Conservation (phyloP, 2,113 vertebrate species). For the Seriola aureovittata region DNA sequence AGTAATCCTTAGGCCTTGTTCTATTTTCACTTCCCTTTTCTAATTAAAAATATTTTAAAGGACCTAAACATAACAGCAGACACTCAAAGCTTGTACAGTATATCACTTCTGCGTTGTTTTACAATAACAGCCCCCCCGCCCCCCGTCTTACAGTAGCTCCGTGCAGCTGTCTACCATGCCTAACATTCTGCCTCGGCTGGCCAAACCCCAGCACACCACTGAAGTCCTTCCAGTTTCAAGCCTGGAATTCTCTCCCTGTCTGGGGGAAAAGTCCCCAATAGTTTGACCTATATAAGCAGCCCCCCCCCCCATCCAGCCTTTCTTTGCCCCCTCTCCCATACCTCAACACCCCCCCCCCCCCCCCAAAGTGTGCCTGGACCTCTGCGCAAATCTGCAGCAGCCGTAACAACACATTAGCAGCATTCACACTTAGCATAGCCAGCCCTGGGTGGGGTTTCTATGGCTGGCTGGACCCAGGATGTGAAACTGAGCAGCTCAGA, state of each 20-base stretch:
- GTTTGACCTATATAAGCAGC: conserved; percentile 67
- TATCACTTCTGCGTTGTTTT: conserved; percentile 48
- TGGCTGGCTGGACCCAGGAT: conserved; percentile 47
- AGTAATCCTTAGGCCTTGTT: conserved; percentile 12
- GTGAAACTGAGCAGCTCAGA: conserved; percentile 63
- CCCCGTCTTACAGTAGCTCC: conserved; percentile 65
- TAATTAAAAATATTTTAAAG: conserved; percentile 11
- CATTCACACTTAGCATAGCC: conserved; percentile 45
- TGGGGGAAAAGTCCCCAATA: conserved; percentile 76
- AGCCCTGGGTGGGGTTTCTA: conserved; percentile 45
- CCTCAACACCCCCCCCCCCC: not conserved
- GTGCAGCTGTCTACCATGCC: conserved; percentile 81
- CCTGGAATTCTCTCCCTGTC: conserved; percentile 77
- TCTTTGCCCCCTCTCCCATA: not conserved
- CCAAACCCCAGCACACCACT: conserved; percentile 78
- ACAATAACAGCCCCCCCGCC: conserved; percentile 12
- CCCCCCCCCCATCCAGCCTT: conserved; percentile 22
- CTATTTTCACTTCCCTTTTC: conserved; percentile 67
- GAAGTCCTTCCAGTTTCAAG: conserved; percentile 79
- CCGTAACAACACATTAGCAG: conserved; percentile 57
- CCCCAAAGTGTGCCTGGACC: conserved; percentile 20
- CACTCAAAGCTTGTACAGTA: not conserved
- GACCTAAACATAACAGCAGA: conserved; percentile 24
- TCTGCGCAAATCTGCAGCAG: conserved; percentile 38
- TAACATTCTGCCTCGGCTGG: conserved; percentile 79